A percentile compares a stretch with the other conserved stretches of the same genome.
Evolutionary conservation across 2,113 vertebrate species (phyloP).

Genomic region (Geococcyx californianus): DNA sequence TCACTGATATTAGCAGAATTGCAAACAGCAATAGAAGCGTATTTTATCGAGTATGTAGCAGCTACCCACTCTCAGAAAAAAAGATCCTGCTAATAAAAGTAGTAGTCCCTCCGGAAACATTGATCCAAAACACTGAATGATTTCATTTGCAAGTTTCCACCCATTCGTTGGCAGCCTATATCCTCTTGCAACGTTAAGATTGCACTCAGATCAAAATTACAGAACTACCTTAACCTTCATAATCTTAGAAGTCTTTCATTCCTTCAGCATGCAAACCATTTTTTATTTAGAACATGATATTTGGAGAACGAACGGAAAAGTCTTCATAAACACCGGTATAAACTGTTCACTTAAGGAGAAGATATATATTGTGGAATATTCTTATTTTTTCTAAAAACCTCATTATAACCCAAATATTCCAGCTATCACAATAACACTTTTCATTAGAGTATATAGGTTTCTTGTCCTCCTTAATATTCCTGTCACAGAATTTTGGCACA

Average conservation of each 20-base stretch:
- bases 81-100: background rate
- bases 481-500: background rate
- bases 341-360: background rate
- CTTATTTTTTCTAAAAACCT: background rate
- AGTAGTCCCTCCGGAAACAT: fast-evolving
- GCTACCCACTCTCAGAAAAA: background rate
- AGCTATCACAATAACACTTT: background rate
- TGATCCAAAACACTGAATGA: background rate
- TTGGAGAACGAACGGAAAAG: background rate
- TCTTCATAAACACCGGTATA: background rate
- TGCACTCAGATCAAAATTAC: background rate
- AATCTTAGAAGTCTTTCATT: background rate
- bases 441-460: background rate
- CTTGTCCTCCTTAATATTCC: background rate
- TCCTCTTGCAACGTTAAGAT: background rate
- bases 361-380: fast-evolving
- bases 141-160: background rate
- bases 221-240: background rate
- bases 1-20: background rate
- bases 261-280: background rate
- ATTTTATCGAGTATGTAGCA: background rate
- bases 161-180: background rate
- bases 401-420: background rate
- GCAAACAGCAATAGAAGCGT: background rate
- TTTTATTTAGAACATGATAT: background rate